Conservation (phyloP, 2,113 vertebrate genomes). For the Pituophis catenifer region DNA sequence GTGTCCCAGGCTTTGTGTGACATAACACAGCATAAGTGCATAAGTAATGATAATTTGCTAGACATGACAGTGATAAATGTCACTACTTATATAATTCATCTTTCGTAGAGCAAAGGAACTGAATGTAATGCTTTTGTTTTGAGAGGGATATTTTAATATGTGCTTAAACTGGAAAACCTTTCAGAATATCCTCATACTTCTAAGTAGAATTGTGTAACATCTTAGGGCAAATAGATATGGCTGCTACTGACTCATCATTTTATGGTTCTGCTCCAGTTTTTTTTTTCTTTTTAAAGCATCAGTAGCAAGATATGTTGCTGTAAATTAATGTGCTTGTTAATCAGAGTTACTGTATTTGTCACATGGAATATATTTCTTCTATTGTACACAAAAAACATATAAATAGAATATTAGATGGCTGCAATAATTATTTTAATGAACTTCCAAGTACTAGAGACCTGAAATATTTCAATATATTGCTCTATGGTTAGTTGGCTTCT, state of each 20-base stretch:
- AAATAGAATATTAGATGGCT: background rate
- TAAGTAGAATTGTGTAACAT: background rate
- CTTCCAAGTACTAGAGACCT: background rate
- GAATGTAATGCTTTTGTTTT: background rate
- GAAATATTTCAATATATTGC: background rate
- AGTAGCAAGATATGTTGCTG: background rate
- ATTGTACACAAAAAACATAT: background rate
- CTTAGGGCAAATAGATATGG: background rate
- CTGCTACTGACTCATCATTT: background rate
- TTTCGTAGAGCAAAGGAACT: background rate
- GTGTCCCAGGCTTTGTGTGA: background rate
- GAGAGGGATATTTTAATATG: background rate
- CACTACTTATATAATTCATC: background rate
- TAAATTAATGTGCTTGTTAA: background rate
- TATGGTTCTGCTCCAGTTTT: background rate
- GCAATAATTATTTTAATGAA: background rate
- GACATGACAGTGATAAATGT: background rate
- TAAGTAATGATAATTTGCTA: background rate
- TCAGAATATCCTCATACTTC: background rate
- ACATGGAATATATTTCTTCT: background rate
- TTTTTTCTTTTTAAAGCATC: background rate
- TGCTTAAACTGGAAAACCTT: background rate
- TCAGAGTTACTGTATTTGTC: background rate
- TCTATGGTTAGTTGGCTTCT: background rate
- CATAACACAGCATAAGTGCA: background rate